These are phyloP conservation scores for Heloderma charlesbogerti DNA, from an alignment of 2,113 vertebrate genomes.

Conservation along the genomic window DNA sequence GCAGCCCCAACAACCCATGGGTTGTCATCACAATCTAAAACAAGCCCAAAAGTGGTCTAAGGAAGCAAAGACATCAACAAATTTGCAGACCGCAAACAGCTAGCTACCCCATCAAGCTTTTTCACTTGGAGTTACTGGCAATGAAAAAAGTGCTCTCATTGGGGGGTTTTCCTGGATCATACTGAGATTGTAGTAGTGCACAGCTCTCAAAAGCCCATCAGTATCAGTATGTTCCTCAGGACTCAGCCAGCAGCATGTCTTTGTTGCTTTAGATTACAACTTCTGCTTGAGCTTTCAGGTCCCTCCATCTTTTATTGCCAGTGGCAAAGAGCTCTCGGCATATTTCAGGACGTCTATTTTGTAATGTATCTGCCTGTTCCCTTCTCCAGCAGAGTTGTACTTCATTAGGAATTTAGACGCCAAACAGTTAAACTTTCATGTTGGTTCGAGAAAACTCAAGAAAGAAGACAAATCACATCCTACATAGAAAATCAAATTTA, in stretches of 20 bases:
- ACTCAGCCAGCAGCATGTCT: too few species aligned
- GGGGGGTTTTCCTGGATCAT: neutral
- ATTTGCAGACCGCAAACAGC: neutral
- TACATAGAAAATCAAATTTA: slow-evolving; percentile 81
- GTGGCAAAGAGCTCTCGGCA: neutral
- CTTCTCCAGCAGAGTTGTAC: neutral
- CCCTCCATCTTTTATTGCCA: neutral
- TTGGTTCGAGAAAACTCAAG: neutral
- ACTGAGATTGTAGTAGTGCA: too few species aligned
- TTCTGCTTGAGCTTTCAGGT: too few species aligned
- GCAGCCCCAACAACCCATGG: too few species aligned
- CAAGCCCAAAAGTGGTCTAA: too few species aligned
- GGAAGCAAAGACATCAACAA: neutral
- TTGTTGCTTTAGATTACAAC: neutral
- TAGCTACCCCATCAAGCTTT: neutral
- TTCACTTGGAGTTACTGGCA: neutral
- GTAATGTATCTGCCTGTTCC: too few species aligned
- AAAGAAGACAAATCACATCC: slow-evolving; percentile 47
- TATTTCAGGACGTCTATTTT: neutral
- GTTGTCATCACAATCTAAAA: too few species aligned
- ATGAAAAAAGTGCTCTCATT: too few species aligned
- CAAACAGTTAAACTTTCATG: too few species aligned
- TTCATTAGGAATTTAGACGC: neutral
- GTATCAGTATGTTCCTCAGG: neutral
- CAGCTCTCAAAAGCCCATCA: neutral